A percentile compares a stretch with the other conserved stretches of the same genome.
Evolutionary conservation across 1,140 invertebrate genomes (phyloP).

Genomic region (Leptinotarsa texana): DNA sequence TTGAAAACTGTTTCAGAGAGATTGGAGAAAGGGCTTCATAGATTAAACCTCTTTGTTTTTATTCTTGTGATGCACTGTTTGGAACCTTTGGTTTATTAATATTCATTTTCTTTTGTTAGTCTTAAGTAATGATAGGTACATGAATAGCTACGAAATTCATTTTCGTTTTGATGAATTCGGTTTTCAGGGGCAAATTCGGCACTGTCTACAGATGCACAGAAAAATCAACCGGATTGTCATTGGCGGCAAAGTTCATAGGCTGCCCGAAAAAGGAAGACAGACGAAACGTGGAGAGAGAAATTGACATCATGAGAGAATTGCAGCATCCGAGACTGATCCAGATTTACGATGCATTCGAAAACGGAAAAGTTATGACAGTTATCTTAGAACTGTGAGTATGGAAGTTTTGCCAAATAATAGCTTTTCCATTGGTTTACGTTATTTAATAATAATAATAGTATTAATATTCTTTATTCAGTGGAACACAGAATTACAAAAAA

Average conservation of each 20-base stretch:
- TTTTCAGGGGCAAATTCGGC: conserved; percentile 94
- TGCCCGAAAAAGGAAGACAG: conserved; percentile 83
- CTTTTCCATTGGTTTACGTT: too few relatives aligned
- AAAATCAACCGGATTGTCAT: conserved; percentile 73
- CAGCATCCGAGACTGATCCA: conserved; percentile 94
- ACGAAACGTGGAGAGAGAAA: conserved; percentile 89
- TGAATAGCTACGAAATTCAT: neutral
- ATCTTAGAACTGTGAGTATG: conserved; percentile 92
- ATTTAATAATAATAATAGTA: too few relatives aligned
- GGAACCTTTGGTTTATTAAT: too few relatives aligned
- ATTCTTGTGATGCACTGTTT: too few relatives aligned
- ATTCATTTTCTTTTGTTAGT: neutral
- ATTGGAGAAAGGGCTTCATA: neutral
- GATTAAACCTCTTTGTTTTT: neutral
- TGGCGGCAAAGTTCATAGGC: conserved; percentile 93
- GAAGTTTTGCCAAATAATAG: too few relatives aligned
- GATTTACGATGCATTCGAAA: conserved; percentile 94
- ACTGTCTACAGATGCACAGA: conserved; percentile 92
- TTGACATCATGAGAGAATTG: conserved; percentile 93
- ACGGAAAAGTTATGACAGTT: conserved; percentile 89
- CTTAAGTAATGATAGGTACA: neutral
- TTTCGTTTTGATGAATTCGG: conserved; percentile 4
- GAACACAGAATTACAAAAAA: too few relatives aligned
- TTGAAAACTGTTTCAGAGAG: neutral
- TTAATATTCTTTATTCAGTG: too few relatives aligned